These are phyloP conservation scores for Condylostylus longicornis DNA, from an alignment of 1,140 invertebrate species.

Conservation along the genomic window DNA sequence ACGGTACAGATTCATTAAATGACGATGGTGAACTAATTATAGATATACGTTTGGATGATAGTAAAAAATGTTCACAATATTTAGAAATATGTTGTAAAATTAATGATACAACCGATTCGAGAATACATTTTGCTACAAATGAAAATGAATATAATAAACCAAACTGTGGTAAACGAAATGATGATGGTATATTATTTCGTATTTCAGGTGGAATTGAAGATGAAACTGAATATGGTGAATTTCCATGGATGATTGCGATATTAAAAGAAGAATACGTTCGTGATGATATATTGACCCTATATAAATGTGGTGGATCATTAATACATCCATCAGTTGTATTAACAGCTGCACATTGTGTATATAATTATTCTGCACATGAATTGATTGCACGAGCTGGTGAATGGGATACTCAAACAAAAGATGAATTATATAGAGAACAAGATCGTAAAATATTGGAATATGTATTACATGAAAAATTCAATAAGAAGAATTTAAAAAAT, in stretches of 20 bases:
- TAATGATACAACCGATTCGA: too few species aligned
- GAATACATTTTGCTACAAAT: too few species aligned
- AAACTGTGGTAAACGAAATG: not conserved
- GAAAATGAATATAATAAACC: too few species aligned
- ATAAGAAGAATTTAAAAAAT: slow-evolving; percentile 31
- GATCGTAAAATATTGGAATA: slow-evolving; percentile 37
- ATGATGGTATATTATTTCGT: not conserved
- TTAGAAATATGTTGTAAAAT: slow-evolving; percentile 22
- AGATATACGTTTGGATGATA: slow-evolving; percentile 37
- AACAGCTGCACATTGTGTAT: slow-evolving; percentile 41
- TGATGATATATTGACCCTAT: slow-evolving; percentile 34
- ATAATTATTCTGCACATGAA: slow-evolving; percentile 11
- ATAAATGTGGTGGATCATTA: slow-evolving; percentile 36
- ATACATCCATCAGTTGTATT: slow-evolving; percentile 34
- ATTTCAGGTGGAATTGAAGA: not conserved
- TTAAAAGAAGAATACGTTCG: slow-evolving; percentile 37
- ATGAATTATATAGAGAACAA: slow-evolving; percentile 41
- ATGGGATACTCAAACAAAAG: slow-evolving; percentile 47
- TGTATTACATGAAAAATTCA: slow-evolving; percentile 36
- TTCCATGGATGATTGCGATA: slow-evolving; percentile 66
- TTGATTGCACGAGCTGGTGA: slow-evolving; percentile 44
- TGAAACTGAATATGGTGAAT: slow-evolving; percentile 32
- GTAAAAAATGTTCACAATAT: slow-evolving; percentile 17
- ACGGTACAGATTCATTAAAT: slow-evolving; percentile 39
- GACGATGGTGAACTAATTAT: slow-evolving; percentile 58